phyloP scores from a whole-genome alignment of 37 sponge, comb jelly and placozoan genomes.

The Ephydatia muelleri region DNA sequence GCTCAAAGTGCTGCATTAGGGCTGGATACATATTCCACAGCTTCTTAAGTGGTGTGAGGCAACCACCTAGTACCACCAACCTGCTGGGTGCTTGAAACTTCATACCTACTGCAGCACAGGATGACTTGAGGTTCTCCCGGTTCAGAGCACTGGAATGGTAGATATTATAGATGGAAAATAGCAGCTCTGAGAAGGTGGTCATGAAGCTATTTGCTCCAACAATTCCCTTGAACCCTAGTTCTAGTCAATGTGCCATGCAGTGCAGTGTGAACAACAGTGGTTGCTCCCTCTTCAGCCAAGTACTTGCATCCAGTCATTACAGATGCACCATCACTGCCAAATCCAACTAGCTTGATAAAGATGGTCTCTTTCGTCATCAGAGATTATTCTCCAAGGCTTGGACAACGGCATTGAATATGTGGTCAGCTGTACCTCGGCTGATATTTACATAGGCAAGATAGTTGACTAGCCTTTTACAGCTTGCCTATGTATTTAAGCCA shows the following conservation, averaged over 20 bases:
- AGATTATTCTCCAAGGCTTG: neutral
- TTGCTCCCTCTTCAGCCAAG: neutral
- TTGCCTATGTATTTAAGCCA: too few relatives aligned
- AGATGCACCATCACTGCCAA: slow-evolving; percentile 29
- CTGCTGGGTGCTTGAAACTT: neutral
- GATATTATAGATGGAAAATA: neutral
- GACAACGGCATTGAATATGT: neutral
- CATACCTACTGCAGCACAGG: neutral
- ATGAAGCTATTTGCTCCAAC: neutral
- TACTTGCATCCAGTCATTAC: neutral
- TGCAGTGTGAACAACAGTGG: neutral
- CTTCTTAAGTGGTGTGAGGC: neutral
- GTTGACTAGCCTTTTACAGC: too few relatives aligned
- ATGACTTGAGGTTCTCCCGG: slow-evolving; percentile 1
- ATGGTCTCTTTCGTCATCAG: neutral
- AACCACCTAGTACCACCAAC: slow-evolving; percentile 7
- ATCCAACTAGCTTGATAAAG: slow-evolving; percentile 7
- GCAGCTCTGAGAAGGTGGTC: neutral
- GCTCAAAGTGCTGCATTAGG: slow-evolving; percentile 1
- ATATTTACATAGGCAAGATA: too few relatives aligned
- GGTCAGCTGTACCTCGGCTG: too few relatives aligned
- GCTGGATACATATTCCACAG: too few relatives aligned
- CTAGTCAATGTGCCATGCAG: slow-evolving; percentile 17
- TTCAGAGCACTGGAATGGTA: neutral
- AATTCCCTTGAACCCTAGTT: neutral